phyloP scores from a whole-genome alignment of 2,888 invertebrate genomes.

The Euzetes globulus region DNA sequence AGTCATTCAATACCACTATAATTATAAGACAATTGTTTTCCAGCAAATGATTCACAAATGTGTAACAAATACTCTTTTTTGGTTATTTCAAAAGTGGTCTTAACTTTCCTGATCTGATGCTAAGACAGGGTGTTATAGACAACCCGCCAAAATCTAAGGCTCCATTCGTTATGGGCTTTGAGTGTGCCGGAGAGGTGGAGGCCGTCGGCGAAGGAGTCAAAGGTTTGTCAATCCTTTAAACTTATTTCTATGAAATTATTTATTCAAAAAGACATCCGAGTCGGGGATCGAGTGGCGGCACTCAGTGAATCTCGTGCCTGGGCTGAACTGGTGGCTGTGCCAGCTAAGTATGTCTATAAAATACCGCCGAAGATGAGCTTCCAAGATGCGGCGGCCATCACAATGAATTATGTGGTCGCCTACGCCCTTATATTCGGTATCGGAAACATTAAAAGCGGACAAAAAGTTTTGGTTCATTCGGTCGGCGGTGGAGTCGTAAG shows the following conservation, averaged over 20 bases:
- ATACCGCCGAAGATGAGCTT: constrained; percentile 66
- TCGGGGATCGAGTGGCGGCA: constrained; percentile 60
- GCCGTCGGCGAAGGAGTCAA: constrained; percentile 69
- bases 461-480: constrained; percentile 72
- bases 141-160: constrained; percentile 67
- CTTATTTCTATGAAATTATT: not conserved
- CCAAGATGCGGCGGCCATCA: constrained; percentile 71
- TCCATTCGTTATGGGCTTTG: constrained; percentile 78
- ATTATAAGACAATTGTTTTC: not conserved
- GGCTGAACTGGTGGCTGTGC: constrained; percentile 74
- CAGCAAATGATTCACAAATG: too few relatives aligned
- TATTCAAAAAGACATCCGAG: constrained; percentile 42
- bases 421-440: constrained; percentile 76
- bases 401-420: constrained; percentile 78
- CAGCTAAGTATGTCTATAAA: constrained; percentile 69
- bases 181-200: constrained; percentile 75
- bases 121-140: constrained; percentile 75
- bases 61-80: too few relatives aligned
- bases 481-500: constrained; percentile 74
- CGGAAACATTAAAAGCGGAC: constrained; percentile 66
- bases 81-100: constrained; percentile 62
- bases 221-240: constrained; percentile 55
- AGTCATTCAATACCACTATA: not conserved
- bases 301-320: constrained; percentile 75
- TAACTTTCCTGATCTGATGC: constrained; percentile 82